These are phyloP conservation scores for Eciton burchellii DNA, from an alignment of 1,140 invertebrate species.

Conservation along the genomic window DNA sequence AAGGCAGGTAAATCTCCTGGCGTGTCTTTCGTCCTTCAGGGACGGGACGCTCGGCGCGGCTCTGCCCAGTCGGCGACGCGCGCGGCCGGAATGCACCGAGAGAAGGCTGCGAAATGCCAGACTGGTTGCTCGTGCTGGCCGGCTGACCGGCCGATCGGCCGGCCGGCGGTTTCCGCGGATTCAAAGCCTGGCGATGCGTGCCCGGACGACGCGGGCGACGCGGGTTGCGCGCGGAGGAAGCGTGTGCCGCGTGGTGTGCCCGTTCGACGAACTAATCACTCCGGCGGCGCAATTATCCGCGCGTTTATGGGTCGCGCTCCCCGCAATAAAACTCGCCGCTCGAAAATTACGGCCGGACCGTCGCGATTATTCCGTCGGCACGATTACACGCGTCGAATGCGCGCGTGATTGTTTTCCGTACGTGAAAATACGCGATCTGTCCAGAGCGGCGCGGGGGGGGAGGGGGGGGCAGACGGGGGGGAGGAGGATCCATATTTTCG, in stretches of 20 bases:
- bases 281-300: conserved; percentile 48
- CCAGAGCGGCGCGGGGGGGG: no score
- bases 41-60: neutral
- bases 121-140: no score
- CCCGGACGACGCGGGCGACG: neutral
- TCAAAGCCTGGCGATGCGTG: neutral
- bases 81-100: conserved; percentile 44
- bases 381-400: conserved; percentile 26
- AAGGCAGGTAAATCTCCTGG: conserved; percentile 46
- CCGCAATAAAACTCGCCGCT: conserved; percentile 45
- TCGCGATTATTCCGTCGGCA: conserved; percentile 44
- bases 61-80: conserved; percentile 28
- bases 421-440: neutral
- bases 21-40: neutral
- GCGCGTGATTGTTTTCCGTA: conserved; percentile 29
- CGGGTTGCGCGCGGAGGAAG: conserved; percentile 21
- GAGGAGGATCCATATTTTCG: no score
- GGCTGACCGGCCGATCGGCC: neutral
- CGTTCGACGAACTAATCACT: conserved; percentile 51
- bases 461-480: no score
- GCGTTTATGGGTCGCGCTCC: conserved; percentile 39
- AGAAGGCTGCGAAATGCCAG: conserved; percentile 50
- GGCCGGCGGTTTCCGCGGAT: conserved; percentile 38
- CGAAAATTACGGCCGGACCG: conserved; percentile 43
- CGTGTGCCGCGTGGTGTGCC: conserved; percentile 5